Conservation (phyloP, 2,797 vertebrate genomes). For the Pristis pectinata region DNA sequence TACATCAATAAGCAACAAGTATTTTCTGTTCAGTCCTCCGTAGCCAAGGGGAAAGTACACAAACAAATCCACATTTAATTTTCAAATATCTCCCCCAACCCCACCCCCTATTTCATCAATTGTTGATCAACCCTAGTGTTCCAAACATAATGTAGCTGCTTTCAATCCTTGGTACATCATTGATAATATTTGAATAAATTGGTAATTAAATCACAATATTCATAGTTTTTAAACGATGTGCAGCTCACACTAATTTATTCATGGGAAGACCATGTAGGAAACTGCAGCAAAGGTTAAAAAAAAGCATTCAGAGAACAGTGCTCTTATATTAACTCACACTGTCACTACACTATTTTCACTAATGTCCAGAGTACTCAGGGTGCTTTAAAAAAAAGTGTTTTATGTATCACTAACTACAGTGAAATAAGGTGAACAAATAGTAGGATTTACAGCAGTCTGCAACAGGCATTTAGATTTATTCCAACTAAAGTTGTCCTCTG, state of each 20-base stretch:
- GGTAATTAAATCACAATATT: not conserved
- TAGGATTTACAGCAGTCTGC: conserved; percentile 9
- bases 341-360: not conserved
- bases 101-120: not conserved
- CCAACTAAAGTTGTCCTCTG: not conserved
- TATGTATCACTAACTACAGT: not conserved
- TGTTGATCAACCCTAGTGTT: not conserved
- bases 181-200: not conserved
- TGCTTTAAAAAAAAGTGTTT: not conserved
- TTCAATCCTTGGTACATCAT: too few relatives aligned
- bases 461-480: not conserved
- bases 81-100: not conserved
- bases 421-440: conserved; percentile 3
- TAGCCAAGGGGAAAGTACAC: not conserved
- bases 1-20: not conserved
- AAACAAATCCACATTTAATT: not conserved
- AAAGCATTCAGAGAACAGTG: not conserved
- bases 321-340: not conserved
- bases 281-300: not conserved
- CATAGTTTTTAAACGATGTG: not conserved
- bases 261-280: not conserved
- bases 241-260: not conserved
- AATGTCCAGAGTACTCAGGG: not conserved
- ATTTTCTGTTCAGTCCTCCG: not conserved
- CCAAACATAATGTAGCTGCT: not conserved